phyloP scores from a whole-genome alignment of 2,113 vertebrate species.

The human region DNA sequence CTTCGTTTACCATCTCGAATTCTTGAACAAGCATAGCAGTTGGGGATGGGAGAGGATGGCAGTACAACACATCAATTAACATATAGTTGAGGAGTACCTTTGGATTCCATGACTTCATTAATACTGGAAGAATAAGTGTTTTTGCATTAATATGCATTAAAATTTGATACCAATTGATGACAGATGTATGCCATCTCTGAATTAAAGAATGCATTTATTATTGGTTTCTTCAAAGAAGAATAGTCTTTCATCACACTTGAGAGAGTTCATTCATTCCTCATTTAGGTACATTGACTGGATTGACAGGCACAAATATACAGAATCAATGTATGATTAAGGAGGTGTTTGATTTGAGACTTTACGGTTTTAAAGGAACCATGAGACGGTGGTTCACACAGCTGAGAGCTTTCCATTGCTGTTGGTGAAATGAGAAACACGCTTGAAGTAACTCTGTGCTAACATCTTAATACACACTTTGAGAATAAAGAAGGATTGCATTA shows the following conservation, averaged over 20 bases:
- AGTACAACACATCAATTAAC: background rate
- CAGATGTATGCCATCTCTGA: background rate
- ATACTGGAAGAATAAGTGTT: background rate
- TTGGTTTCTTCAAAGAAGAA: constrained; percentile 13
- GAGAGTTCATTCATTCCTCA: background rate
- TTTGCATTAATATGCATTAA: background rate
- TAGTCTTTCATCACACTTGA: background rate
- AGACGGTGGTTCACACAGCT: background rate
- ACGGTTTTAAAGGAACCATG: background rate
- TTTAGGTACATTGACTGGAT: background rate
- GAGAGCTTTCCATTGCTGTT: background rate
- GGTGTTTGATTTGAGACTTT: background rate
- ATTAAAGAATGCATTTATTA: background rate
- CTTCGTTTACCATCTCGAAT: background rate
- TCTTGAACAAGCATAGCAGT: background rate
- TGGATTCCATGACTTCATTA: background rate
- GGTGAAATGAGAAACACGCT: background rate
- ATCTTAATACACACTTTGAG: background rate
- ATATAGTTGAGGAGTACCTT: background rate
- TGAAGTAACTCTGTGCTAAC: background rate
- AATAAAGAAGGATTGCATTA: background rate
- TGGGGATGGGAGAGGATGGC: background rate
- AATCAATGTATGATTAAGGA: background rate
- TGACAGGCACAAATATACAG: background rate
- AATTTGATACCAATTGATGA: background rate